phyloP scores from a whole-genome alignment of 2,797 vertebrate genomes.

The Lepilemur septentrionalis region DNA sequence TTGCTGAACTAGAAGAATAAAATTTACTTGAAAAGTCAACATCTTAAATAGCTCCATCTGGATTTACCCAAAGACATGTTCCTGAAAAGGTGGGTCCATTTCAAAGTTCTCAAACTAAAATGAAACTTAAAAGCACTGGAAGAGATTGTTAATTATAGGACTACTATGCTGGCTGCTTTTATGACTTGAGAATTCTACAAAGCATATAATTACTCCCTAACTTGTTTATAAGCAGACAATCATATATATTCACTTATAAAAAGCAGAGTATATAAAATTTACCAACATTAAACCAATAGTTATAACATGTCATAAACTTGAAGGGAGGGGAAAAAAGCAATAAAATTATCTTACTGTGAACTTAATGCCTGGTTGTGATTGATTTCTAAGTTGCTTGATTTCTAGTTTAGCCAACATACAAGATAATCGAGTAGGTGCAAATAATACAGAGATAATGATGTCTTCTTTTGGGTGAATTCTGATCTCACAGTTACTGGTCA shows the following conservation, averaged over 20 bases:
- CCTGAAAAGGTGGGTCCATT: neutral
- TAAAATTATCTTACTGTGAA: slow-evolving; percentile 91
- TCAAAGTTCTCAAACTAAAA: slow-evolving; percentile 45
- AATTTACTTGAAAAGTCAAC: slow-evolving; percentile 7
- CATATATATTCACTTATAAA: slow-evolving; percentile 27
- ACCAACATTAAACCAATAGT: slow-evolving; percentile 27
- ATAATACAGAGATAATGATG: slow-evolving; percentile 90
- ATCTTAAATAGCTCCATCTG: neutral
- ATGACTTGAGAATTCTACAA: neutral
- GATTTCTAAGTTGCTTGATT: slow-evolving; percentile 94
- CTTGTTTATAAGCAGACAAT: neutral
- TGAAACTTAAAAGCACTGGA: neutral
- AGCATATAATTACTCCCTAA: neutral
- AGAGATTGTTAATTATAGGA: neutral
- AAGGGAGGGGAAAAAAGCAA: neutral
- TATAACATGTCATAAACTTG: neutral
- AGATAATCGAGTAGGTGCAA: slow-evolving; percentile 93
- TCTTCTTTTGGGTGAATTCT: slow-evolving; percentile 94
- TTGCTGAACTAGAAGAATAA: neutral
- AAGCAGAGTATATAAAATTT: neutral
- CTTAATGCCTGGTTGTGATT: slow-evolving; percentile 92
- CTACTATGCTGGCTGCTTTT: neutral
- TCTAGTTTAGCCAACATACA: slow-evolving; percentile 97
- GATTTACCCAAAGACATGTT: neutral
- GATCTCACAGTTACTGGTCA: slow-evolving; percentile 92